phyloP scores from a whole-genome alignment of 1,140 invertebrate genomes.

The Melanaphis sacchari region DNA sequence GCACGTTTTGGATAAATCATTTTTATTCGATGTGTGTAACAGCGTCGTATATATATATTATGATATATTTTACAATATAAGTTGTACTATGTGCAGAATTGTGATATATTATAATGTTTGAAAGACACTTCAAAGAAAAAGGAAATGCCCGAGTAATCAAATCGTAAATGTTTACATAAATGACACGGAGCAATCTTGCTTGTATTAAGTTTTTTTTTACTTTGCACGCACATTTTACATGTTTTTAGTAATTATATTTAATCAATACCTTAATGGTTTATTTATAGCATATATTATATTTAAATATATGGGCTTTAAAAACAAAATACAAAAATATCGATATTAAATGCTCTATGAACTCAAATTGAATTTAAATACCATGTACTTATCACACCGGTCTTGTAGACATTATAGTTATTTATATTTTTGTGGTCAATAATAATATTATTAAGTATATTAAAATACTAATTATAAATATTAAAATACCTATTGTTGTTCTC shows the following conservation, averaged over 20 bases:
- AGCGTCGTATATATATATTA: not conserved
- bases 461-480: not conserved
- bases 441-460: too few species aligned
- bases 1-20: not conserved
- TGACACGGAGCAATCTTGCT: not conserved
- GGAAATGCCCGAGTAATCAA: not conserved
- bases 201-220: not conserved
- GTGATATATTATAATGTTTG: not conserved
- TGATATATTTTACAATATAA: not conserved
- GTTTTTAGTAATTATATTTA: conserved; percentile 1
- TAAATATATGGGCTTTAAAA: not conserved
- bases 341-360: not conserved
- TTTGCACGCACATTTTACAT: not conserved
- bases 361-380: not conserved
- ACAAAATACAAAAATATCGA: not conserved
- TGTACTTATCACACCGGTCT: not conserved
- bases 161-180: not conserved
- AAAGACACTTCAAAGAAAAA: not conserved
- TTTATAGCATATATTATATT: not conserved
- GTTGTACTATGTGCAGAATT: not conserved
- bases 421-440: not conserved
- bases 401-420: not conserved
- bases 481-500: not conserved
- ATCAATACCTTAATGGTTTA: not conserved
- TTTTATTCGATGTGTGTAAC: not conserved